Evolutionary conservation across 2,113 vertebrate genomes (phyloP), one percentile per base, ranked within the genome.

Genomic region (Actenoides lindsayi): DNA sequence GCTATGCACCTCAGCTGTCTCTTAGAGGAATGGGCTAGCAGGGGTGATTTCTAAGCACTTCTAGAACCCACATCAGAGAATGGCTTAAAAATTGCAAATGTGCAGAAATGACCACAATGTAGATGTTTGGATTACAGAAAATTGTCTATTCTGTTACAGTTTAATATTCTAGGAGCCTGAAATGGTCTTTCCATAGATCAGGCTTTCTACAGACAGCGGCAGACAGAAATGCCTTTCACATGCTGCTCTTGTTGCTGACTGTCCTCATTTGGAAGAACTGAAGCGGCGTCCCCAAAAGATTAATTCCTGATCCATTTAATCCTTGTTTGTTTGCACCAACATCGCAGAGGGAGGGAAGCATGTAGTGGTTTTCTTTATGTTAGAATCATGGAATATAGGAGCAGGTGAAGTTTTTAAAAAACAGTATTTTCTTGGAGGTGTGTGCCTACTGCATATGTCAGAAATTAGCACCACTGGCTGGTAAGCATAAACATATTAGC

Each of bases 231-330:
- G 79, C 28, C 11, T 83, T 90, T 91, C 81, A 90, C 18, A 5
- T 92, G 79, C 90, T 88, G 57, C 21, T 76, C 53, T n/a, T 78
- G 20, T 56, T 63, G 42, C 24, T 57, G 25, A 14, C 33, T 44
- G 65, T n/a, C 73, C 81, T 91, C 44, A 19, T 62, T 68, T 74
- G 54, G 41, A 85, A 60, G 63, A 83, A 54, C 13, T 28, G 11
- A 31, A 54, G 74, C 62, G 23, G 9, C 57, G 62, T 57, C 53
- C 31, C 65, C 41, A 31, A 11, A 71, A 79, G 82, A 79, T 91
- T 94, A 67, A 37, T 67, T 89, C 57, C 59, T 75, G 69, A 79
- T 94, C 81, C 46, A 18, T 56, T 91, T 89, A 94, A 89, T 95
- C 77, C 51, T 51, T 63, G 28, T 53, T 89, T 92, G 21, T 83